A percentile compares a stretch with the other conserved stretches of the same genome.
phyloP scores from a whole-genome alignment of 2,888 invertebrate species.

The Alloscopus bannaensis region DNA sequence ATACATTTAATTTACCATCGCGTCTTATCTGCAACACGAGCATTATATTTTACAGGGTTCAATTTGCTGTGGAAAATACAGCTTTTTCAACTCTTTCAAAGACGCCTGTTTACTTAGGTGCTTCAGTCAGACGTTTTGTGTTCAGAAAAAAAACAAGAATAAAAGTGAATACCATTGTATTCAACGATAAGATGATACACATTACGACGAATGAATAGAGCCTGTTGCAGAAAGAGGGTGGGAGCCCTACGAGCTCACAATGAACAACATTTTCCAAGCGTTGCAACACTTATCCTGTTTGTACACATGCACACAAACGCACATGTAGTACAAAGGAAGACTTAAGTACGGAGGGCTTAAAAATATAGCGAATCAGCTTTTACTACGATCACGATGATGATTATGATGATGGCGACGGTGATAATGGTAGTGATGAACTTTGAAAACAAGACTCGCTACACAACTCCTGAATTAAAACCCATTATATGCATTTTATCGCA shows the following conservation, averaged over 20 bases:
- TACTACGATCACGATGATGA: background rate
- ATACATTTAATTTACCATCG: too few species aligned
- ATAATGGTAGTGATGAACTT: background rate
- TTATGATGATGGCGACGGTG: background rate
- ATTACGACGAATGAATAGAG: slow-evolving; percentile 8
- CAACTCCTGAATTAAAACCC: slow-evolving; percentile 1
- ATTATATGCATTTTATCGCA: slow-evolving; percentile 4
- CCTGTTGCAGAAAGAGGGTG: slow-evolving; percentile 33
- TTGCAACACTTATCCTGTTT: background rate
- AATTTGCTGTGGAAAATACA: too few species aligned
- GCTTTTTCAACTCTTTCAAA: too few species aligned
- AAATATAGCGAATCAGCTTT: background rate
- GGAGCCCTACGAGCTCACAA: background rate
- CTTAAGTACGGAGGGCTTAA: too few species aligned
- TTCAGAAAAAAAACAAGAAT: too few species aligned
- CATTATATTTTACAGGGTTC: background rate
- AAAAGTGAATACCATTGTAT: slow-evolving; percentile 10
- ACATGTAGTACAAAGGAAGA: too few species aligned
- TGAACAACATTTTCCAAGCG: background rate
- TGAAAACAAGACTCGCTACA: background rate
- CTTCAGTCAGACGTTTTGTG: too few species aligned
- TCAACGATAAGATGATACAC: background rate
- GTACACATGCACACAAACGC: too few species aligned
- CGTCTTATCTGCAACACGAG: background rate
- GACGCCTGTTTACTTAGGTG: too few species aligned